Conservation (phyloP, 2,888 invertebrate species). For the Meganola albula region DNA sequence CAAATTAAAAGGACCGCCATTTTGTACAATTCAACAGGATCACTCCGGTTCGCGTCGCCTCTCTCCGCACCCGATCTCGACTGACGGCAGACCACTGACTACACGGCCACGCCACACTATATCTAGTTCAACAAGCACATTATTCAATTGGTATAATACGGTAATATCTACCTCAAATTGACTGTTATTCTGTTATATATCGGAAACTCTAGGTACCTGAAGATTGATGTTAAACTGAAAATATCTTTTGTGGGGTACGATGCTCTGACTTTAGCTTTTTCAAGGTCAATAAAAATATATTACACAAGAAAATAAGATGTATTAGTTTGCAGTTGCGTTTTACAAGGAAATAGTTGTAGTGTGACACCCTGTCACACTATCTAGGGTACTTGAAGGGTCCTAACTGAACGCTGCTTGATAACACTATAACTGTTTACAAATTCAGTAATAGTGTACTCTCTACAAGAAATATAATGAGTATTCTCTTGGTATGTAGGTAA, state of each 20-base stretch:
- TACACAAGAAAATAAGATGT: no score
- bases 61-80: conserved; percentile 40
- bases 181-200: conserved; percentile 33
- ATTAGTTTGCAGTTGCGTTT: no score
- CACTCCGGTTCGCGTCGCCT: conserved; percentile 42
- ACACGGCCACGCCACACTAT: conserved; percentile 22
- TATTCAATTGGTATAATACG: conserved; percentile 61
- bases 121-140: conserved; percentile 33
- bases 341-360: no score
- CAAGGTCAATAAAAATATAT: no score
- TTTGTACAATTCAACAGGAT: conserved; percentile 31
- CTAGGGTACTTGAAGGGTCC: no score
- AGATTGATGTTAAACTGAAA: conserved; percentile 16
- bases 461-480: no score
- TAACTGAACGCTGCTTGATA: no score
- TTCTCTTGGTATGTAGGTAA: no score
- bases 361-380: no score
- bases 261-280: conserved; percentile 1
- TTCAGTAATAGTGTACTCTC: no score
- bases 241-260: background rate
- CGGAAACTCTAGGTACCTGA: conserved; percentile 27
- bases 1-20: conserved; percentile 53
- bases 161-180: conserved; percentile 49
- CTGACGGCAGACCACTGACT: conserved; percentile 26
- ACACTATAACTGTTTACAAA: no score